Evolutionary conservation across 2,888 invertebrate species (phyloP).

Genomic region (Blastobasis lacticolella): DNA sequence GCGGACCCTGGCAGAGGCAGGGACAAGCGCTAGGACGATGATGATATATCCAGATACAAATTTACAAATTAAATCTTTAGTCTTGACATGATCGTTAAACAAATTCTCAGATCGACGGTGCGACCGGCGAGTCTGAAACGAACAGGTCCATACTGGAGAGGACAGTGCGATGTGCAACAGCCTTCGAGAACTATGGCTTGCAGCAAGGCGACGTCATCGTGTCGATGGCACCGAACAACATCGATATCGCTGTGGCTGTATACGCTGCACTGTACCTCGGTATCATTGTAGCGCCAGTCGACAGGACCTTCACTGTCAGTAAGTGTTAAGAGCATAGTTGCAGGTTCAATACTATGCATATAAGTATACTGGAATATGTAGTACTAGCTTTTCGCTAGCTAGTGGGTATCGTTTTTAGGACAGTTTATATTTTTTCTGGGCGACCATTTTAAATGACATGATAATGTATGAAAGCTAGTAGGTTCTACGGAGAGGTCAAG

Average conservation of each 20-base stretch:
- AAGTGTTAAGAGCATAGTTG: constrained; percentile 15
- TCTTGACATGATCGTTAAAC: background rate
- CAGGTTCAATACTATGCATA: no score
- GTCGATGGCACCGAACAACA: constrained; percentile 60
- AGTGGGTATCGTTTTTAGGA: no score
- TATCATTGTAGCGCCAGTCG: constrained; percentile 38
- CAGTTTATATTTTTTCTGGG: no score
- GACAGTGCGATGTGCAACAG: constrained; percentile 51
- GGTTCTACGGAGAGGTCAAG: no score
- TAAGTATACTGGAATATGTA: no score
- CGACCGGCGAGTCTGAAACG: constrained; percentile 52
- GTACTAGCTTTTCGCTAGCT: no score
- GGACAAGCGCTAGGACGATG: no score
- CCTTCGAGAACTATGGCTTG: constrained; percentile 46
- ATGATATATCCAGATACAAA: background rate
- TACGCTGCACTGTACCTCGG: constrained; percentile 64
- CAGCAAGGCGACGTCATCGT: constrained; percentile 52
- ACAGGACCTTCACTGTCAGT: constrained; percentile 40
- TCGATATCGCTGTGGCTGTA: constrained; percentile 58
- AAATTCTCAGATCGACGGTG: constrained; percentile 47
- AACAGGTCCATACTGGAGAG: constrained; percentile 43
- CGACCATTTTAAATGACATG: no score
- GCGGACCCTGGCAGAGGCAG: no score
- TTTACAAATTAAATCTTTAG: background rate
- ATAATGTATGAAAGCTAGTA: no score